Evolutionary conservation across 92 coral and sea anemone species (phyloP), one percentile per base, ranked within the genome.

Genomic region (Diadumene lineata): DNA sequence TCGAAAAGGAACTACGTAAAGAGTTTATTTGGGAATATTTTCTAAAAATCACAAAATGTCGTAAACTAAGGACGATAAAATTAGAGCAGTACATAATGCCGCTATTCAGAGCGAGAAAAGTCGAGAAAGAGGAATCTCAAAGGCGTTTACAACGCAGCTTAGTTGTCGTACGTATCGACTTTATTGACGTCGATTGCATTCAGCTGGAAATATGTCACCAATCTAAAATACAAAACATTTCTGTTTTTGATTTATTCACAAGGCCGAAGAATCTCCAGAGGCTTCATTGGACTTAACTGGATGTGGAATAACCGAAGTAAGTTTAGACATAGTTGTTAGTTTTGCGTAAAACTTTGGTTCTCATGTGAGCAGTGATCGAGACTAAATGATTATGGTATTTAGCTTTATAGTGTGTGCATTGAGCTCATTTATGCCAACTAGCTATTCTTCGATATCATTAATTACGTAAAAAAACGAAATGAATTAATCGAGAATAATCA

Each of bases 261-360:
- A 94, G 98, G 98, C 96, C 13, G 81, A 82, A 56, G 97, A 94
- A 43, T 92, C 97, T 43, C 98, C 98, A 9, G 98, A 94, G 56
- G 83, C 92, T 28, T 77, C 97, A 16, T 87, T 94, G 73, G 93
- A 94, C 77, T 51, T 94, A 58, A 88, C 97, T 25, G 88, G 87
- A n/a, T 92, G 98, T 71, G 96, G 93, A 43, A 84, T 81, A 0
- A 86, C 90, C 25, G 98, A 94, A 94, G 98, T 91, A 66, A 34
- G 60, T 30, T 1, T 21, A 4, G 6, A 62, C 3, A 62, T 1
- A 2, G 31, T 23, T 10, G 1, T 19, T 21, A 23, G 29, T 22
- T 56, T 73, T n/a, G 18, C 50, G 31, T 1, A 62, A 62, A 27
- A 2, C 16, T 1, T 28, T 0, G 68, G 27, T 13, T 56, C 53